These are phyloP conservation scores for Noctuana brunneofusca DNA, from an alignment of 2,888 invertebrate species.

Conservation along the genomic window DNA sequence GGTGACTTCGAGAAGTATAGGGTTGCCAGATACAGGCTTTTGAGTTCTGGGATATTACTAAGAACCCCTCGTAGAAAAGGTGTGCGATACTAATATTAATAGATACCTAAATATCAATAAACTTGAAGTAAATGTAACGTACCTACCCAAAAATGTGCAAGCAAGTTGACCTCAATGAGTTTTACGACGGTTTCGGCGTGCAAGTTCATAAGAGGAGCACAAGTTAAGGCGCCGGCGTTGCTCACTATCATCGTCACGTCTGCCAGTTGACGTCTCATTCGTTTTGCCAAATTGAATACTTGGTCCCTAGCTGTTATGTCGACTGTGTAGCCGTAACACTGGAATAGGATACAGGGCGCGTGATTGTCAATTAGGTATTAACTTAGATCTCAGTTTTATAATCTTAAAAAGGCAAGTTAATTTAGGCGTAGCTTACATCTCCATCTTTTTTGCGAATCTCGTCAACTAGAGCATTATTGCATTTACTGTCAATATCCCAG, in stretches of 20 bases:
- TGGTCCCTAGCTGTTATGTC: constrained; percentile 76
- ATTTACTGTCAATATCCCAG: constrained; percentile 67
- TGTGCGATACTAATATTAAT: too few relatives aligned
- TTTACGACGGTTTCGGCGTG: constrained; percentile 57
- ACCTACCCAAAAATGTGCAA: constrained; percentile 74
- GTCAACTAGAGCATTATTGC: constrained; percentile 67
- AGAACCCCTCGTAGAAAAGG: too few relatives aligned
- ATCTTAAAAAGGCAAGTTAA: not conserved
- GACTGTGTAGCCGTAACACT: constrained; percentile 72
- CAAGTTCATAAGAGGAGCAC: constrained; percentile 59
- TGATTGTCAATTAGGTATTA: not conserved
- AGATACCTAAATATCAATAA: too few relatives aligned
- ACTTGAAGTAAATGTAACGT: too few relatives aligned
- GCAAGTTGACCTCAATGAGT: constrained; percentile 65
- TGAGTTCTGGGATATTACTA: too few relatives aligned
- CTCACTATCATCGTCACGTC: constrained; percentile 73
- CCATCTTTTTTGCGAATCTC: constrained; percentile 72
- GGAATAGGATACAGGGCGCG: constrained; percentile 28
- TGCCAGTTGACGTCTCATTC: constrained; percentile 62
- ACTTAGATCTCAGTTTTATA: not conserved
- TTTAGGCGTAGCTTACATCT: constrained; percentile 59
- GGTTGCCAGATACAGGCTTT: too few relatives aligned
- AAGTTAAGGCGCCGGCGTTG: constrained; percentile 63
- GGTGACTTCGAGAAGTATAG: too few relatives aligned
- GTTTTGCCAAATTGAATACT: constrained; percentile 64